A percentile compares a stretch with the other conserved stretches of the same genome.
These are phyloP conservation scores for Trialeurodes vaporariorum DNA, from an alignment of 1,140 invertebrate species.

Conservation along the genomic window DNA sequence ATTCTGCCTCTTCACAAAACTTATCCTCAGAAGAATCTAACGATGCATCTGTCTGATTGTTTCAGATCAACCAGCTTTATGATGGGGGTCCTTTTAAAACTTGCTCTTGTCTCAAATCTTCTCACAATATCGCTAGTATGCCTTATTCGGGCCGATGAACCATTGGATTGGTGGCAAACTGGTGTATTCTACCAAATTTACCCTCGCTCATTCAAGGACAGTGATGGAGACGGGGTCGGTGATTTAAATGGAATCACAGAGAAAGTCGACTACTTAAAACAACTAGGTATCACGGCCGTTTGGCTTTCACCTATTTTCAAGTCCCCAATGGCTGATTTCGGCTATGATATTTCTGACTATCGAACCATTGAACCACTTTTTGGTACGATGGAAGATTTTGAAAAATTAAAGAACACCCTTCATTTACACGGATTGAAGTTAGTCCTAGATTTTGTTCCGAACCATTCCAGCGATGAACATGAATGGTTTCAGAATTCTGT, in stretches of 20 bases:
- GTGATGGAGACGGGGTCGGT: constrained; percentile 5
- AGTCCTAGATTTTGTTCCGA: constrained; percentile 75
- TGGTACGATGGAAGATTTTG: constrained; percentile 50
- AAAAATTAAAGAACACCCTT: constrained; percentile 39
- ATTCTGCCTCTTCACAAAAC: too few relatives aligned
- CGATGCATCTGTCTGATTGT: too few relatives aligned
- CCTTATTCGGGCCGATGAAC: background rate
- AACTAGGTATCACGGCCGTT: constrained; percentile 49
- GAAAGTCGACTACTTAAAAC: constrained; percentile 49
- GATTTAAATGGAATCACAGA: constrained; percentile 14
- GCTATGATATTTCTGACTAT: constrained; percentile 60
- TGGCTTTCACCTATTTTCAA: constrained; percentile 60
- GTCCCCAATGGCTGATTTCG: constrained; percentile 54
- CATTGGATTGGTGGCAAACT: constrained; percentile 4
- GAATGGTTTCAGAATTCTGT: constrained; percentile 63
- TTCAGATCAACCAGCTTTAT: too few relatives aligned
- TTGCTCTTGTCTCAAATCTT: background rate
- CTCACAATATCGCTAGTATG: background rate
- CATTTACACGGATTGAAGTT: constrained; percentile 56
- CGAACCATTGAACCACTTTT: constrained; percentile 43
- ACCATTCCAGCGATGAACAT: constrained; percentile 66
- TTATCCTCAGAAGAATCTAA: too few relatives aligned
- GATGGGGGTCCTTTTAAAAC: too few relatives aligned
- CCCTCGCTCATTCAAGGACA: background rate
- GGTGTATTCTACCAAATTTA: background rate